Conservation (phyloP, 2,113 vertebrate species). For the Lepisosteus osseus region DNA sequence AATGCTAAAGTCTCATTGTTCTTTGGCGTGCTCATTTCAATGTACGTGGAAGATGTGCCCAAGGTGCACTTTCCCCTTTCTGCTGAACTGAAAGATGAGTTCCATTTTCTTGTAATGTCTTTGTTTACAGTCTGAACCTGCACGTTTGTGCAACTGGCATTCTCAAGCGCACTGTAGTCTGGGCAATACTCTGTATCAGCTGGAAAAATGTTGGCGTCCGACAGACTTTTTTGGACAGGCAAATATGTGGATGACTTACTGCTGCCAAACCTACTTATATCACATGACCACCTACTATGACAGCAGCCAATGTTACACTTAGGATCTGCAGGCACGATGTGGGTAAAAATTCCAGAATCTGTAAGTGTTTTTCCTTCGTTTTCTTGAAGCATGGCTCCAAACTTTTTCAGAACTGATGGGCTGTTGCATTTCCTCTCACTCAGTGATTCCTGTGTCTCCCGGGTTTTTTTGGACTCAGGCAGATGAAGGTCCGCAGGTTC, state of each 20-base stretch:
- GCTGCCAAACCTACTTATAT: slow-evolving; percentile 59
- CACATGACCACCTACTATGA: slow-evolving; percentile 73
- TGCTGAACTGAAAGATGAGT: slow-evolving; percentile 4
- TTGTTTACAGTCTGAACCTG: slow-evolving; percentile 26
- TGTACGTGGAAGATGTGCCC: slow-evolving; percentile 35
- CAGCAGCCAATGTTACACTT: slow-evolving; percentile 65
- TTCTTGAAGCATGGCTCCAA: slow-evolving; percentile 58
- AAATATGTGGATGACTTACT: slow-evolving; percentile 54
- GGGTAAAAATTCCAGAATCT: slow-evolving; percentile 43
- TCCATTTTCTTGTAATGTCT: slow-evolving; percentile 33
- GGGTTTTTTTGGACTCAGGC: slow-evolving; percentile 50
- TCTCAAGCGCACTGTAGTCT: slow-evolving; percentile 30
- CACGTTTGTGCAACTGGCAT: slow-evolving; percentile 25
- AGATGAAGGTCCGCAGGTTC: slow-evolving; percentile 57
- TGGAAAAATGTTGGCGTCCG: slow-evolving; percentile 65
- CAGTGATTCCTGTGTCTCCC: slow-evolving; percentile 43
- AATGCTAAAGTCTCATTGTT: slow-evolving; percentile 81
- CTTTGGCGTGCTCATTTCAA: slow-evolving; percentile 42
- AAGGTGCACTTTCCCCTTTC: slow-evolving; percentile 35
- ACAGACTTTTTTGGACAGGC: slow-evolving; percentile 74
- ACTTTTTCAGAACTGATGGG: slow-evolving; percentile 60
- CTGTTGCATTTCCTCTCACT: slow-evolving; percentile 53
- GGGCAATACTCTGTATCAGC: slow-evolving; percentile 42
- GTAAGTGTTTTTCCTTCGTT: slow-evolving; percentile 65
- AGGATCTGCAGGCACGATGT: slow-evolving; percentile 47